Evolutionary conservation across 2,797 vertebrate species (phyloP).

Genomic region (Argyrosomus regius): DNA sequence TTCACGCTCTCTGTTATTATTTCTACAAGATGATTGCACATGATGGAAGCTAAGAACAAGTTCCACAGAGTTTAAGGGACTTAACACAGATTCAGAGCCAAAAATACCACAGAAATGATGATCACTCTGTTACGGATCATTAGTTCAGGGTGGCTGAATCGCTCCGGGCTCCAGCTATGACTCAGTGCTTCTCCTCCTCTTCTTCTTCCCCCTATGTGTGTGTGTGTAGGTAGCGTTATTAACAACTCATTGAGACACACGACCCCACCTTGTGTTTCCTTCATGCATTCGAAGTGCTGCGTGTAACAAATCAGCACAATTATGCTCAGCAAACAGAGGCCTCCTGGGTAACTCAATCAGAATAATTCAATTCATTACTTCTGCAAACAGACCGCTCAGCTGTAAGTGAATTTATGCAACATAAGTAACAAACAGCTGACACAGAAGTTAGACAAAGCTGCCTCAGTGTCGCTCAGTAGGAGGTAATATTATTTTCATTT

Average conservation of each 20-base stretch:
- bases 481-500: not conserved
- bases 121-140: slow-evolving; percentile 11
- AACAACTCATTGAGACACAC: not conserved
- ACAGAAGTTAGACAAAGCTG: not conserved
- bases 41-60: not conserved
- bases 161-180: not conserved
- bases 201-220: not conserved
- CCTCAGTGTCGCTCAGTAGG: not conserved
- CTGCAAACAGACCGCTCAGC: slow-evolving; percentile 30
- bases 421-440: slow-evolving; percentile 10
- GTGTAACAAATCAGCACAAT: slow-evolving; percentile 21
- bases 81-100: not conserved
- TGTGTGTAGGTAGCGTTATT: not conserved
- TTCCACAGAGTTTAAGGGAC: not conserved
- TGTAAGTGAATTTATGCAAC: slow-evolving; percentile 41
- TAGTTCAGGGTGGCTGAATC: not conserved
- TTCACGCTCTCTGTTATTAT: not conserved
- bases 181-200: not conserved
- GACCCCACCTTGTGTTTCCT: not conserved
- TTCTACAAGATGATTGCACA: not conserved
- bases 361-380: slow-evolving; percentile 64
- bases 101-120: slow-evolving; percentile 17
- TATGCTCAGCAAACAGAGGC: slow-evolving; percentile 5
- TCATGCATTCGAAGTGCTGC: not conserved
- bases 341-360: slow-evolving; percentile 46